Base-by-base conservation (phyloP, 2,888 invertebrate species). In the Gerris lacustris region DNA sequence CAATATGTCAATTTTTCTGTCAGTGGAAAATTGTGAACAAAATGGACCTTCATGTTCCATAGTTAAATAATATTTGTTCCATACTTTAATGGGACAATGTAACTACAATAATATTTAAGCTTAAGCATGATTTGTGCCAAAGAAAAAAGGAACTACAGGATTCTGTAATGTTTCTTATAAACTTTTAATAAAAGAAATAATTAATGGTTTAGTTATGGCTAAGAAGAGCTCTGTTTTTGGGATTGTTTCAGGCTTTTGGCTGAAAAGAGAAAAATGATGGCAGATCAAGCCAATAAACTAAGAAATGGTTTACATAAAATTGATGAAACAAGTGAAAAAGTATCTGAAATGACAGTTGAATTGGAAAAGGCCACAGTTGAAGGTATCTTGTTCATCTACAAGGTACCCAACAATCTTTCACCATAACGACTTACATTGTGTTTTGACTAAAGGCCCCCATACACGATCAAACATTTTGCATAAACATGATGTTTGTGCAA, bases 291-390 rank as follows among this genome's bases (percentile, higher is more conserved):
- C 0, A 89, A 90, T 80, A 92, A 92, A 79, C 82, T 95, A 44
- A 82, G 89, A 66, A 91, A 88, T 78, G 94, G 94, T 6, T 82
- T 95, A 68, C 88, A 86, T 67, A 94, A 94, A 82, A 92, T 95
- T 71, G 90, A 92, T 76, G 94, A 94, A 77, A 93, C 94, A 0
- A 86, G 89, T 47, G 85, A 83, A 74, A 90, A 88, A 79, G 94
- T 95, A 0, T 87, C 88, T 69, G 86, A 86, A 72, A 94, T 94
- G 92, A 90, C 92, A 0, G 85, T 88, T 15, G 93, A 94, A 78
- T 80, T 95, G 71, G 92, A 88, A 75, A 82, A 87, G 6, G 91
- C 93, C 5, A 87, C 90, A 82, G 84, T 86, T 6, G 79, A 82
- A 77, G 79, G 78, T 78, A 71, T 45, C 66, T 71, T 63, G 31